phyloP scores from a whole-genome alignment of 2,113 vertebrate species.

The Glaucidium brasilianum region DNA sequence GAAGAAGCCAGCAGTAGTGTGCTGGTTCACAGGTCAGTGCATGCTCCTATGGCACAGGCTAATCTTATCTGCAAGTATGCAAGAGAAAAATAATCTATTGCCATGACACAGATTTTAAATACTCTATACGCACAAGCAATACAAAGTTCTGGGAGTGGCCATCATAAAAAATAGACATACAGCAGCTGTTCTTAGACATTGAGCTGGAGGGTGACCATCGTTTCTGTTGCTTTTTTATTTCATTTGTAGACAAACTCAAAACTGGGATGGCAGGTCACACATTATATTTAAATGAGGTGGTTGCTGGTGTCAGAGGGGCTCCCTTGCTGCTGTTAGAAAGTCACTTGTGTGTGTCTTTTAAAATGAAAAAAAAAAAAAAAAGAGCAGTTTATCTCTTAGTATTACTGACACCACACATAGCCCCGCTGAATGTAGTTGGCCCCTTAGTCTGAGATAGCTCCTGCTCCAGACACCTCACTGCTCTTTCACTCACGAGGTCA shows the following conservation, averaged over 20 bases:
- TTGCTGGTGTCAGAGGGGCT: not conserved
- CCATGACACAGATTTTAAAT: not conserved
- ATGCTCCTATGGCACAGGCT: not conserved
- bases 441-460: not conserved
- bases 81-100: not conserved
- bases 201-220: not conserved
- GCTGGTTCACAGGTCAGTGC: not conserved
- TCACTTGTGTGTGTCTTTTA: not conserved
- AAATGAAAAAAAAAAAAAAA: not conserved
- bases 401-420: not conserved
- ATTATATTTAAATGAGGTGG: not conserved
- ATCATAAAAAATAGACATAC: not conserved
- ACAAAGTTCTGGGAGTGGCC: not conserved
- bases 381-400: not conserved
- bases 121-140: not conserved
- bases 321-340: not conserved
- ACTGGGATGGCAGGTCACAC: not conserved
- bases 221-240: not conserved
- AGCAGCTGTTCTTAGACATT: not conserved
- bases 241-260: not conserved
- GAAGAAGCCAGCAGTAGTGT: not conserved
- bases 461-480: not conserved
- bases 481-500: not conserved
- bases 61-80: not conserved
- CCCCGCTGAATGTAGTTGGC: not conserved